These are phyloP conservation scores for Patiria pectinifera DNA, from an alignment of 53 echinoderm and acorn worm species.

Conservation along the genomic window DNA sequence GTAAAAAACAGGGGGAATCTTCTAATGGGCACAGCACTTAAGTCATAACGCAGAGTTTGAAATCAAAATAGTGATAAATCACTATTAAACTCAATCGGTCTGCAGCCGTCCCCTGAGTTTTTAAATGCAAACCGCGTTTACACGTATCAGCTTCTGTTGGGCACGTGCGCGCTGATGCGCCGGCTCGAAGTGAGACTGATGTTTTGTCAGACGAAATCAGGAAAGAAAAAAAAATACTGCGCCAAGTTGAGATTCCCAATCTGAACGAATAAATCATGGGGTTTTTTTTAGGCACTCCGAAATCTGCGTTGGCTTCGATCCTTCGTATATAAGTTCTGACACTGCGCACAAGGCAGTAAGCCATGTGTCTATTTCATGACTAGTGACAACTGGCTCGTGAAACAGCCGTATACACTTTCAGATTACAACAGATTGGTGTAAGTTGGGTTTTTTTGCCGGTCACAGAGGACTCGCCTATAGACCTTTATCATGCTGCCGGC, in stretches of 20 bases:
- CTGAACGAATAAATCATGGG: neutral
- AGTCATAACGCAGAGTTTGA: neutral
- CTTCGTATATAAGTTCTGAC: neutral
- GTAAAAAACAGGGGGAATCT: neutral
- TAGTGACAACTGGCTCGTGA: neutral
- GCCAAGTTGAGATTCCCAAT: neutral
- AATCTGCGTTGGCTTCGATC: neutral
- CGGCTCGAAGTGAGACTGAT: neutral
- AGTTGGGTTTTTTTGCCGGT: no score
- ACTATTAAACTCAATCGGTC: neutral
- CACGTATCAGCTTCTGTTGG: neutral
- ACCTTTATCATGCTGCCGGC: no score
- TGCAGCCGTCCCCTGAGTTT: neutral
- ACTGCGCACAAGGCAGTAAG: no score
- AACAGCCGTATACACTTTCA: neutral
- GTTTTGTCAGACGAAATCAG: neutral
- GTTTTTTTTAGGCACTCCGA: neutral
- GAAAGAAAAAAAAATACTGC: neutral
- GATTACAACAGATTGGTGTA: neutral
- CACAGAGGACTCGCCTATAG: no score
- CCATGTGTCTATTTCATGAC: neutral
- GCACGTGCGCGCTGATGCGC: neutral
- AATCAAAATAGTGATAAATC: slow-evolving; percentile 16
- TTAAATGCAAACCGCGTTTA: neutral
- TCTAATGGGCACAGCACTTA: neutral